Evolutionary conservation across 2,797 vertebrate species (phyloP).

Genomic region (Melopsittacus undulatus): DNA sequence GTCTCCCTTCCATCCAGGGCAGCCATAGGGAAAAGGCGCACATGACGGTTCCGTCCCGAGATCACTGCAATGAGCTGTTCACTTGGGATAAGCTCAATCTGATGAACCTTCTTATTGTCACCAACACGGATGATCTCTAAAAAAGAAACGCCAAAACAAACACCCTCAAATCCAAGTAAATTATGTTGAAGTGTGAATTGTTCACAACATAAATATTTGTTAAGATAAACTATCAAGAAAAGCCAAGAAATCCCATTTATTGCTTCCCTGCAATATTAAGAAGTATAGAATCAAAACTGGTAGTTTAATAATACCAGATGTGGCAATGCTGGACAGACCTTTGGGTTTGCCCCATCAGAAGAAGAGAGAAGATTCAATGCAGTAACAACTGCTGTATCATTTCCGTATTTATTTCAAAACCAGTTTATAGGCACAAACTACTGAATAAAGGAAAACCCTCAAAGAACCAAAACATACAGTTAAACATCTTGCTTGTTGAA

Average conservation of each 20-base stretch:
- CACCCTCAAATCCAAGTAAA: background rate
- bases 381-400: background rate
- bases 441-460: background rate
- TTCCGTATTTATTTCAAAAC: background rate
- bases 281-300: background rate
- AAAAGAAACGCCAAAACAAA: background rate
- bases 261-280: background rate
- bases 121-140: conserved; percentile 95
- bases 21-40: conserved; percentile 90
- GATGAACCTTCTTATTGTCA: conserved; percentile 97
- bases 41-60: conserved; percentile 95
- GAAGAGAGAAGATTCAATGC: background rate
- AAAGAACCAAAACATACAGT: background rate
- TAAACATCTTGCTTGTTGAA: background rate
- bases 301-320: background rate
- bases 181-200: background rate
- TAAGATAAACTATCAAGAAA: background rate
- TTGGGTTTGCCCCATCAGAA: background rate
- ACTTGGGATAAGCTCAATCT: conserved; percentile 90
- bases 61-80: conserved; percentile 97
- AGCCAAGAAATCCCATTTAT: background rate
- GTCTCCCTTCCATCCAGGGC: conserved; percentile 92
- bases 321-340: background rate
- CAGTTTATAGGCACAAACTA: background rate
- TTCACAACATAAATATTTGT: background rate